Percentiles rank a stretch among this genome's conserved stretches.
Evolutionary conservation across 2,797 vertebrate species (phyloP).

Genomic region (Luscinia megarhynchos): DNA sequence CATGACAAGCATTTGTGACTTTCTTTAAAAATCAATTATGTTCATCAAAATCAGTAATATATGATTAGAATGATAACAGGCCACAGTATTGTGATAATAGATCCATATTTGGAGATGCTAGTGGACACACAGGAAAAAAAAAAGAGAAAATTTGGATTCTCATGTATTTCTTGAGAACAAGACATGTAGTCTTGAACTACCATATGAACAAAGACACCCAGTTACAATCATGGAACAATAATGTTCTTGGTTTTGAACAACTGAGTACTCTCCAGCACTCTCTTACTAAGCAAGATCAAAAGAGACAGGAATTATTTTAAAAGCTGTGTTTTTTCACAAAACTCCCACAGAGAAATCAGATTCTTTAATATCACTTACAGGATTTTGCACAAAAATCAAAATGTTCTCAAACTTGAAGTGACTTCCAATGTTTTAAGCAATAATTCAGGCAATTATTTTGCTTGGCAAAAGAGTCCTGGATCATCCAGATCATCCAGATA

Average conservation of each 20-base stretch:
- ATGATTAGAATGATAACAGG: not conserved
- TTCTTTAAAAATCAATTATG: not conserved
- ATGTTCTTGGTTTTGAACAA: not conserved
- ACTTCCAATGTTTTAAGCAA: not conserved
- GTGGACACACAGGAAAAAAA: not conserved
- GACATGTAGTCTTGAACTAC: not conserved
- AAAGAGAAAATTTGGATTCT: not conserved
- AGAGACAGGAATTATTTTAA: not conserved
- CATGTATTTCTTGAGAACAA: not conserved
- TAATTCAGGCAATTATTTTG: not conserved
- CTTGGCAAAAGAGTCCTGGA: not conserved
- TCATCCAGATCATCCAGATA: not conserved
- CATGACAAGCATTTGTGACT: not conserved
- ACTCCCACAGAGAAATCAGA: not conserved
- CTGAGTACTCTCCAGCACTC: not conserved
- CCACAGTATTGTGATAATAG: not conserved
- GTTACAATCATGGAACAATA: not conserved
- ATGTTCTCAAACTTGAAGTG: not conserved
- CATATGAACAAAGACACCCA: not conserved
- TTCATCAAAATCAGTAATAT: not conserved
- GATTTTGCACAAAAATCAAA: not conserved
- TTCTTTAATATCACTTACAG: not conserved
- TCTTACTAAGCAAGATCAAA: not conserved
- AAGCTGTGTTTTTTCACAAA: not conserved
- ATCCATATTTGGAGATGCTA: not conserved